Conservation (phyloP, 1,140 invertebrate genomes). For the honey bee (Apis mellifera) region Amel_HAv3.1 CM009940.2:11423001-11423500, state of each 20-base stretch:
- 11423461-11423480: slow-evolving; percentile 66
- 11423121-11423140: slow-evolving; percentile 69
- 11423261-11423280: slow-evolving; percentile 54
- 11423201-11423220: slow-evolving; percentile 63
- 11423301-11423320: slow-evolving; percentile 45
- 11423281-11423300: slow-evolving; percentile 52
- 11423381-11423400: slow-evolving; percentile 63
- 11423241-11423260: slow-evolving; percentile 53
- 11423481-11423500: slow-evolving; percentile 62
- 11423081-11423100: slow-evolving; percentile 71
- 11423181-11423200: slow-evolving; percentile 71
- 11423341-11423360: slow-evolving; percentile 41
- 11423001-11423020: slow-evolving; percentile 67
- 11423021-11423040: slow-evolving; percentile 64
- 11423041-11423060: slow-evolving; percentile 66
- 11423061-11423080: slow-evolving; percentile 62
- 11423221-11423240: slow-evolving; percentile 66
- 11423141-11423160: slow-evolving; percentile 63
- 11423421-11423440: slow-evolving; percentile 63
- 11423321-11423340: slow-evolving; percentile 45
- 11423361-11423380: slow-evolving; percentile 65
- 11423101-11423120: slow-evolving; percentile 52
- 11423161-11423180: slow-evolving; percentile 74
- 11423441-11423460: slow-evolving; percentile 75
- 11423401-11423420: slow-evolving; percentile 61